Percentiles rank a stretch among this genome's conserved stretches.
These are phyloP conservation scores for Sesia apiformis DNA, from an alignment of 2,888 invertebrate species.

Conservation along the genomic window DNA sequence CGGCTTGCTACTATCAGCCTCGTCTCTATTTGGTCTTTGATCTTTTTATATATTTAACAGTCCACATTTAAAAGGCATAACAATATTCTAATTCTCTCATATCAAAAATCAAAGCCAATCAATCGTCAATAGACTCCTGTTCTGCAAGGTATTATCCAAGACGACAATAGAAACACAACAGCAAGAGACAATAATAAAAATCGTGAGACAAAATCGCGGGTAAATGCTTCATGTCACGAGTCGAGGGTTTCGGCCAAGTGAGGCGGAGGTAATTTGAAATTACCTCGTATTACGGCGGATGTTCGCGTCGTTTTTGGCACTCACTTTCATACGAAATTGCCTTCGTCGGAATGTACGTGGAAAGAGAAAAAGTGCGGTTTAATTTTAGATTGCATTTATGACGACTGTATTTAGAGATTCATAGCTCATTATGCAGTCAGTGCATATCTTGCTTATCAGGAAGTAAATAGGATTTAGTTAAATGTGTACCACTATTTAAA, in stretches of 20 bases:
- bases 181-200: constrained; percentile 22
- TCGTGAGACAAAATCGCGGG: constrained; percentile 23
- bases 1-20: too few relatives aligned
- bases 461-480: too few relatives aligned
- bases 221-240: constrained; percentile 25
- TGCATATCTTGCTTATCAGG: too few relatives aligned
- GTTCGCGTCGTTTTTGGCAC: constrained; percentile 33
- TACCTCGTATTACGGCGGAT: constrained; percentile 31
- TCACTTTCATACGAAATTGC: constrained; percentile 29
- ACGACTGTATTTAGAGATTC: background rate
- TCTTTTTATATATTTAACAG: too few relatives aligned
- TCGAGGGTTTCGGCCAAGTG: constrained; percentile 17
- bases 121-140: too few relatives aligned
- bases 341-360: constrained; percentile 8
- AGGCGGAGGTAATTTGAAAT: constrained; percentile 47
- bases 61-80: too few relatives aligned
- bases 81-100: too few relatives aligned
- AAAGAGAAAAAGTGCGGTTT: background rate
- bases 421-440: too few relatives aligned
- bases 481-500: too few relatives aligned
- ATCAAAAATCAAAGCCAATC: too few relatives aligned
- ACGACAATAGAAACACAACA: constrained; percentile 4
- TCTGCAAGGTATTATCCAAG: constrained; percentile 3
- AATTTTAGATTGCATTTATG: background rate
- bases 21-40: too few relatives aligned